A percentile compares a stretch with the other conserved stretches of the same genome.
Evolutionary conservation across 2,888 invertebrate species (phyloP).

Genomic region (Drosophila rubida): DNA sequence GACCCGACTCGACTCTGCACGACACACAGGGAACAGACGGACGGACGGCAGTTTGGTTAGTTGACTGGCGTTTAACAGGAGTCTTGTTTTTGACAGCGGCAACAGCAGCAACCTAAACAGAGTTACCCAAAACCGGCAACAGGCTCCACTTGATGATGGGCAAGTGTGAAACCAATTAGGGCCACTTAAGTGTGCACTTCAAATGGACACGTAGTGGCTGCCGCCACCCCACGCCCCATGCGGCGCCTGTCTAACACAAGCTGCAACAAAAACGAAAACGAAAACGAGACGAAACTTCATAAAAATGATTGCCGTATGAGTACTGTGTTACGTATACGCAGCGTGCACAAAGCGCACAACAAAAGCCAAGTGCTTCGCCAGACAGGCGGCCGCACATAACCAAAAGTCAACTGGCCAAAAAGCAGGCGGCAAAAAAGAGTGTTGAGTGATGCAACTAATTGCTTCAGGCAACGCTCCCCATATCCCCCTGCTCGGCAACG

Average conservation of each 20-base stretch:
- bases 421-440: conserved; percentile 54
- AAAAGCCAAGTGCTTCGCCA: conserved; percentile 34
- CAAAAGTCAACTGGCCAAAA: conserved; percentile 74
- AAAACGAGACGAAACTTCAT: conserved; percentile 49
- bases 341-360: conserved; percentile 58
- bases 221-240: background rate
- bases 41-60: conserved; percentile 39
- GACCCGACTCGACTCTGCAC: background rate
- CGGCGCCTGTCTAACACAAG: conserved; percentile 6
- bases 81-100: conserved; percentile 71
- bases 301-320: conserved; percentile 70
- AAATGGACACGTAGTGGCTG: conserved; percentile 63
- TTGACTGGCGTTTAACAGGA: conserved; percentile 60
- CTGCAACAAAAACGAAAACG: conserved; percentile 9
- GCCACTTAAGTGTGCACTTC: conserved; percentile 80
- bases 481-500: too few relatives aligned
- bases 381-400: conserved; percentile 47
- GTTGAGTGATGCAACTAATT: conserved; percentile 81
- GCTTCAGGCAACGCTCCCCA: conserved; percentile 72
- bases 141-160: conserved; percentile 68
- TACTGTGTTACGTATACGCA: conserved; percentile 68
- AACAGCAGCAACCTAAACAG: conserved; percentile 41
- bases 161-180: conserved; percentile 81
- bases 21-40: conserved; percentile 6
- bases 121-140: conserved; percentile 48